Evolutionary conservation across 2,888 invertebrate genomes (phyloP).

Genomic region (Homarus gammarus): DNA sequence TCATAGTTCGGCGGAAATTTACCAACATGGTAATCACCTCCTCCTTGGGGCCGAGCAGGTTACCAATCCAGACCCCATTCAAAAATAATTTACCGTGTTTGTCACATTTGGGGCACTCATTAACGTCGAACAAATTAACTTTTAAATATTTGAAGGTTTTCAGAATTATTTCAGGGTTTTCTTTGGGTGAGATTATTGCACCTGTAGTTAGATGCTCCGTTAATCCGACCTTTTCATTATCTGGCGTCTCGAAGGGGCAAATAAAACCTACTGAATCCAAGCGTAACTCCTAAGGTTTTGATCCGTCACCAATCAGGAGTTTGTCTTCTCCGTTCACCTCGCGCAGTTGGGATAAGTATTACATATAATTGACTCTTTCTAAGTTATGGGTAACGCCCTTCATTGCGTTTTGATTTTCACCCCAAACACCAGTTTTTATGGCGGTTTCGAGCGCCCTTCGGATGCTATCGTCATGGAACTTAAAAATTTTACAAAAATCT

Average conservation of each 20-base stretch:
- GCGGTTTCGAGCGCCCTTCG: not conserved
- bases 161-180: not conserved
- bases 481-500: not conserved
- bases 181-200: not conserved
- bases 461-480: not conserved
- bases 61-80: slow-evolving; percentile 37
- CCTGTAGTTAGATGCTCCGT: slow-evolving; percentile 26
- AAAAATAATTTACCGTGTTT: slow-evolving; percentile 24
- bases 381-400: not conserved
- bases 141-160: not conserved
- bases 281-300: not conserved
- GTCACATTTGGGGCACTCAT: not conserved
- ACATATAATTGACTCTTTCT: slow-evolving; percentile 12
- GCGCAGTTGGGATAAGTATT: slow-evolving; percentile 32
- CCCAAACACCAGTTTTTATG: slow-evolving; percentile 5
- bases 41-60: not conserved
- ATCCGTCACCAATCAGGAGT: not conserved
- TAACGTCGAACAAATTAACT: not conserved
- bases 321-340: slow-evolving; percentile 21
- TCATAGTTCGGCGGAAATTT: not conserved
- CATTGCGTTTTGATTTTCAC: not conserved
- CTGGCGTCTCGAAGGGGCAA: slow-evolving; percentile 26
- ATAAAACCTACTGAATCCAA: slow-evolving; percentile 1
- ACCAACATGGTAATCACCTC: not conserved
- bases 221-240: slow-evolving; percentile 31